A percentile compares a stretch with the other conserved stretches of the same genome.
These are phyloP conservation scores for Hyles vespertilio DNA, from an alignment of 1,140 invertebrate genomes.

Conservation along the genomic window DNA sequence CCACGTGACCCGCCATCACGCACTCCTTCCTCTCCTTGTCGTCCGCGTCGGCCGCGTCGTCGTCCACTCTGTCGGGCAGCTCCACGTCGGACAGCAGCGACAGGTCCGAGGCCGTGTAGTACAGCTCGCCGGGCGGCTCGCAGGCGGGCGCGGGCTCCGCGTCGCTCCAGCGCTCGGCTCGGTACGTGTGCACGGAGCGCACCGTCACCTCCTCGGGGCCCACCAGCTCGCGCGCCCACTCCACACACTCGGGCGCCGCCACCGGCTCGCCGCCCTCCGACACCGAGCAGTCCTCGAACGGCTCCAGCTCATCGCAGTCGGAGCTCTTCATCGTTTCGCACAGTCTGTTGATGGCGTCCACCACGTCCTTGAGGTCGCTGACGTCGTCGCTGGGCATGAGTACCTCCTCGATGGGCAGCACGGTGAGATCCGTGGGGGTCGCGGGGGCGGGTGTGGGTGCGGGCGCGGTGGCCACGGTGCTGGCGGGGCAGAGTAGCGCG, in stretches of 20 bases:
- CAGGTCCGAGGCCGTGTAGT: conserved; percentile 58
- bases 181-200: conserved; percentile 28
- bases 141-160: conserved; percentile 25
- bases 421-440: conserved; percentile 12
- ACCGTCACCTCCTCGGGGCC: conserved; percentile 32
- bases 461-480: conserved; percentile 33
- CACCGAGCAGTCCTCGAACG: conserved; percentile 9
- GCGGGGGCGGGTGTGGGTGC: conserved; percentile 26
- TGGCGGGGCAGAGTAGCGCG: conserved; percentile 47
- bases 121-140: conserved; percentile 54
- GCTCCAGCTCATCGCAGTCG: conserved; percentile 35
- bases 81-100: conserved; percentile 51
- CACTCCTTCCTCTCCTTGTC: conserved; percentile 38
- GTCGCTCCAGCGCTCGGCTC: conserved; percentile 42
- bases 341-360: conserved; percentile 70
- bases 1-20: conserved; percentile 69
- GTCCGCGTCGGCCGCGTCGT: conserved; percentile 30
- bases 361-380: conserved; percentile 68
- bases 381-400: conserved; percentile 51
- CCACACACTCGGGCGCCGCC: conserved; percentile 7
- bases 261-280: too few species aligned
- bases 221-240: conserved; percentile 18
- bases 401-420: conserved; percentile 54
- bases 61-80: conserved; percentile 27
- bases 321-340: conserved; percentile 72